Base-by-base conservation (phyloP, 2,113 vertebrate genomes). In the Gopherus evgoodei region DNA sequence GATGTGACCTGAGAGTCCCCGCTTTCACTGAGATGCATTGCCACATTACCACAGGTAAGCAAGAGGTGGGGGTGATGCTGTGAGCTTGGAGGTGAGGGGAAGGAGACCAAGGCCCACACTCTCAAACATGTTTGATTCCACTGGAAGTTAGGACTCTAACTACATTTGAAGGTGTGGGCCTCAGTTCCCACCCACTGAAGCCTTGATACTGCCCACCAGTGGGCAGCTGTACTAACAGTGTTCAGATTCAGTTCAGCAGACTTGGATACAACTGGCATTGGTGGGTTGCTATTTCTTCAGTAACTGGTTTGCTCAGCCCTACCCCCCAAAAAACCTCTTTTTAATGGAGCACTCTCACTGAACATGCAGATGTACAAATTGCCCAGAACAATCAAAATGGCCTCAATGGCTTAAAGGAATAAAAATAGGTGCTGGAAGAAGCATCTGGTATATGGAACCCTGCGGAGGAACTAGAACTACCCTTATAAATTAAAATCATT, bases 41-140 rank as follows among this genome's bases (percentile, higher is more conserved):
- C 11, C 31, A 59, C 0, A 0, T 42, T 14, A 5, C 4, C 44
- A 25, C 62, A 16, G 14, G 5, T 5, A 59, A 89, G 42, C 12
- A 82, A 50, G 5, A 44, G n/a, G 42, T 50, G 7, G 9, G 24
- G 76, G 59, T 75, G 72, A 75, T 75, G 75, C 79, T 93, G 2
- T 1, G 1, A 7, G 44, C 0, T 52, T 83, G 42, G 29, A 87
- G 56, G 53, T 31, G 6, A 87, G 29, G 42, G 47, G 14, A 79
- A 19, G 44, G 19, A 79, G n/a, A 16, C 22, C 5, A 69, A 69
- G 17, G 35, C 17, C 65, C 35, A 38, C 4, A 69, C n/a, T 38
- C 65, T 69, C 35, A n/a, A 69, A 69, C 16, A n/a, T 38, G 8
- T 11, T 69, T 69, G 62, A n/a, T 69, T 69, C 38, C 17, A 69